Base-by-base conservation (phyloP, 2,113 vertebrate species). In the Synodontis membranacea region DNA sequence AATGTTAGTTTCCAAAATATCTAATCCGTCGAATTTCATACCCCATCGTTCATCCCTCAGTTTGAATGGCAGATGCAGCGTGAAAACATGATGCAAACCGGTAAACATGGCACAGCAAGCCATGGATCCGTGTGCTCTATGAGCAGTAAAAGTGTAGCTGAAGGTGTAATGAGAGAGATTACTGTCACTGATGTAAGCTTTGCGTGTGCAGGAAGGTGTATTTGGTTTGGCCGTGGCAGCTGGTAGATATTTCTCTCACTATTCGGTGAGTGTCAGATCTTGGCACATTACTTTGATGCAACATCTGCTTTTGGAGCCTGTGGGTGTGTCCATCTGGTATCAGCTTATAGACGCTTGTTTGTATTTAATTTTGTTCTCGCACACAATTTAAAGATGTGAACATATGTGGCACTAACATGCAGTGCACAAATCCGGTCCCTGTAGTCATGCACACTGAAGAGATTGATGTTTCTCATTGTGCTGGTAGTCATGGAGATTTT, bases 191-290 rank as follows among this genome's bases (percentile, higher is more conserved):
- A 66, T 81, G 64, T 34, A 86, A 81, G 60, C 28, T 72, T 58
- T 72, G 48, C 50, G 8, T 62, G 80, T 64, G 80, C 2, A 10
- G 64, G 39, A 64, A 46, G 80, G 58, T 81, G 62, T 54, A 39
- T 70, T 68, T 87, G 46, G 48, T 78, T 46, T 52, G 37, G 10
- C 25, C 2, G 8, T 81, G 78, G 19, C 78, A 86, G 76, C 23
- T 86, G 68, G 80, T 75, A n/a, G 17, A 11, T 66, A 78, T 66
- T 54, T 54, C 50, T 82, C 80, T 70, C 37, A 52, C 37, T 79
- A 46, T 56, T 42, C 14, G 52, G 52, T 37, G 44, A 34, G 56
- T 44, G n/a, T 76, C 68, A 80, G 76, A 37, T 56, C 84, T 80
- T 80, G 76, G 62, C 42, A 60, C 21, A 44, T 62, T 56, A 34